Base-by-base conservation (phyloP, 1,140 invertebrate species). In the Babylonia areolata region DNA sequence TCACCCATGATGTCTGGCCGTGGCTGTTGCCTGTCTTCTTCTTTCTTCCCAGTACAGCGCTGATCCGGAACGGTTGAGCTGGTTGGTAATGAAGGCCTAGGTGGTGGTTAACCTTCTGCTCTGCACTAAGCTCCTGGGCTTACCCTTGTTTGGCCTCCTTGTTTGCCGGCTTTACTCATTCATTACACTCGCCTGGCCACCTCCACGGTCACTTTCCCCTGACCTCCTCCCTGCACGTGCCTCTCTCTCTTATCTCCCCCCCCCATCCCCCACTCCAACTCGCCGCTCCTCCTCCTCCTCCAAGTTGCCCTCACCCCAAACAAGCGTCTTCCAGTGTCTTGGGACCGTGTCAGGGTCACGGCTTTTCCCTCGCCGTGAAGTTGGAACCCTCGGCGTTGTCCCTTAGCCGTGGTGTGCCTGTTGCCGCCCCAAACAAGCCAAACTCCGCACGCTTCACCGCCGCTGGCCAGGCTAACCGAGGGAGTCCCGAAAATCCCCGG, bases 401-500 rank as follows among this genome's bases (percentile, higher is more conserved):
- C n/a, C 64, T 69, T n/a, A n/a, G n/a, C 64, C 64, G 9, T 6
- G 23, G 31, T 69, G 64, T 69, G 15, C 2, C n/a, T 69, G 9
- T 51, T 12, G 23, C n/a, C 23, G 71, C 71, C 71, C 71, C 71
- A 35, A 73, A 73, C 71, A 35, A 73, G n/a, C 3, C 71, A 31
- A 35, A 73, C 5, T 31, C 28, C 35, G 28, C 75, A 77, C 75
- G 75, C 75, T 15, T 77, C 75, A 77, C 17, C 75, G 37, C 75
- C 75, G 37, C 23, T 40, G 35, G 37, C 20, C 12, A 37, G 28
- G 31, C 37, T 39, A 40, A 40, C 9, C 3, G 37, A 28, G 40
- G 75, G 37, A 39, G 75, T 77, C 75, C 75, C 23, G 75, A 77
- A 77, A 77, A 77, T 77, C 75, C 75, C 75, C 37, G 35, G 75